phyloP scores from a whole-genome alignment of 2,797 vertebrate species.

The Urocyon cinereoargenteus region DNA sequence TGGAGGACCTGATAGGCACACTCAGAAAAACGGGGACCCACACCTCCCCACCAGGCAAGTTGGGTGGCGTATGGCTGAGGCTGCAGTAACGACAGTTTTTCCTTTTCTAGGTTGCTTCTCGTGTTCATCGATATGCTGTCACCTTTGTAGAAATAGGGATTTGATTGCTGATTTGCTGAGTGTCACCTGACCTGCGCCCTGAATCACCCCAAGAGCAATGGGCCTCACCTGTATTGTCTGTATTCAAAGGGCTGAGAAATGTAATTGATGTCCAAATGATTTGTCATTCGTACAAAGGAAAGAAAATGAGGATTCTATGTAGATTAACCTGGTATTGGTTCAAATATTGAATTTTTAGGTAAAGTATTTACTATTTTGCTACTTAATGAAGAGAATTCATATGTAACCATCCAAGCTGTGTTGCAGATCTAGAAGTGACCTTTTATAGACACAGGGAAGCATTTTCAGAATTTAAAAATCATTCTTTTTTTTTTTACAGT shows the following conservation, averaged over 20 bases:
- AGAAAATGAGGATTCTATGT: neutral
- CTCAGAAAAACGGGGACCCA: neutral
- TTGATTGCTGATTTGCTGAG: neutral
- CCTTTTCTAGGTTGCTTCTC: neutral
- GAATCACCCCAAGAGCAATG: neutral
- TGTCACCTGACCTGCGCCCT: neutral
- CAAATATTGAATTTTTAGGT: neutral
- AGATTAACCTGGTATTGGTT: neutral
- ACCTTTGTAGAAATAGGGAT: neutral
- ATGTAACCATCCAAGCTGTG: neutral
- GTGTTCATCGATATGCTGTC: neutral
- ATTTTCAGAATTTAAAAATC: slow-evolving; percentile 15
- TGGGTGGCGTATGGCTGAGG: neutral
- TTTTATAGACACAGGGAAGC: neutral
- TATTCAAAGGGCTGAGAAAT: neutral
- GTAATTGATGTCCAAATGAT: neutral
- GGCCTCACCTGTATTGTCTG: neutral
- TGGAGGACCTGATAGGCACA: neutral
- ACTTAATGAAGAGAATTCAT: slow-evolving; percentile 7
- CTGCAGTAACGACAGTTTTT: neutral
- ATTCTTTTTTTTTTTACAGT: slow-evolving; percentile 16
- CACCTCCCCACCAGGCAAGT: neutral
- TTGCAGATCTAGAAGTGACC: neutral
- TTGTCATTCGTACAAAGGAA: neutral
- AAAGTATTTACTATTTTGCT: neutral